These are phyloP conservation scores for Cetonia aurata DNA, from an alignment of 2,888 invertebrate genomes.

Conservation along the genomic window DNA sequence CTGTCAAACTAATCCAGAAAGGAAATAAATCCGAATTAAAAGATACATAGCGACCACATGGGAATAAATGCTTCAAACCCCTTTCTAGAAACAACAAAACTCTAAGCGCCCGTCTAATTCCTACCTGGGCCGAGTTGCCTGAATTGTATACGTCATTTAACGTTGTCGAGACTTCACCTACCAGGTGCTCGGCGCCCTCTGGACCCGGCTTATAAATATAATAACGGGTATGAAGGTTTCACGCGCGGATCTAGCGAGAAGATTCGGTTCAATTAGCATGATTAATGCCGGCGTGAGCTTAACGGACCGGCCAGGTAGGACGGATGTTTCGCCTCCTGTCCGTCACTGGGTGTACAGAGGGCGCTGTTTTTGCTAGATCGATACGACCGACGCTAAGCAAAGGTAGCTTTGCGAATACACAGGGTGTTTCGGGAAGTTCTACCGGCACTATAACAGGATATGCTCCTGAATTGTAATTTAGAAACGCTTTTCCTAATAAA, in stretches of 20 bases:
- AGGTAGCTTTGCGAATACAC: neutral
- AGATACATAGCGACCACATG: too few species aligned
- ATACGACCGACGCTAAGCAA: neutral
- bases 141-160: constrained; percentile 1
- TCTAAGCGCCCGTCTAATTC: too few species aligned
- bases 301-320: constrained; percentile 59
- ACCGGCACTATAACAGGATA: too few species aligned
- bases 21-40: too few species aligned
- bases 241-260: constrained; percentile 50
- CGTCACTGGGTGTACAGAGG: constrained; percentile 47
- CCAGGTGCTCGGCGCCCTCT: constrained; percentile 17
- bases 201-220: constrained; percentile 31
- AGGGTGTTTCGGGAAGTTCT: neutral
- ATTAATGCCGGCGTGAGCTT: constrained; percentile 59
- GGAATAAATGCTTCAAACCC: too few species aligned
- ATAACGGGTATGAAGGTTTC: neutral
- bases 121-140: too few species aligned
- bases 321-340: too few species aligned
- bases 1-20: too few species aligned
- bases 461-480: too few species aligned
- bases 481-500: too few species aligned
- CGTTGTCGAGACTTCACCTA: constrained; percentile 31
- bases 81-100: too few species aligned
- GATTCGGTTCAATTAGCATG: constrained; percentile 61
- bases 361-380: too few species aligned